Conservation (phyloP, 2,113 vertebrate genomes). For the Tragelaphus buxtoni region DNA sequence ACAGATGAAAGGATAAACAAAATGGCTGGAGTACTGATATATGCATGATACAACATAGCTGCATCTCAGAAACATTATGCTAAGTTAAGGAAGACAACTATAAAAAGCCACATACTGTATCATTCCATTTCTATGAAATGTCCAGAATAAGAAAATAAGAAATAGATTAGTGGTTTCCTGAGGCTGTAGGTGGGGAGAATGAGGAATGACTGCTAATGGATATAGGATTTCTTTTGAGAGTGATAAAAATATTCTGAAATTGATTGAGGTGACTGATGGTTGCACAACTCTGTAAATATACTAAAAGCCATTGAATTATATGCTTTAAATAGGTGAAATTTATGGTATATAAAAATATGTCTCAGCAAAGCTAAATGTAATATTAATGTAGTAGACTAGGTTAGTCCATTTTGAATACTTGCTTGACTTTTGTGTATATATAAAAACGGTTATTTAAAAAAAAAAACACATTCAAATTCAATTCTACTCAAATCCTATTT, state of each 20-base stretch:
- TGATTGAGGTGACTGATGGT: background rate
- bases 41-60: background rate
- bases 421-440: background rate
- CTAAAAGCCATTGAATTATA: conserved; percentile 15
- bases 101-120: background rate
- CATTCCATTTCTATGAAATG: background rate
- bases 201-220: background rate
- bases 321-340: background rate
- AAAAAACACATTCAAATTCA: background rate
- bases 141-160: background rate
- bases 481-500: background rate
- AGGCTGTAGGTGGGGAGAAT: background rate
- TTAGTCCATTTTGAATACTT: background rate
- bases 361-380: background rate
- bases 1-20: background rate
- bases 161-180: background rate
- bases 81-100: background rate
- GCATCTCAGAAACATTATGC: background rate
- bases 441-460: background rate
- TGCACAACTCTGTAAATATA: conserved; percentile 16
- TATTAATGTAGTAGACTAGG: background rate
- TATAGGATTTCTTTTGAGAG: background rate
- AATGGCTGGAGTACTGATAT: background rate
- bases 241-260: background rate
- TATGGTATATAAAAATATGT: background rate